Conservation (phyloP, 1,140 invertebrate genomes). For the Pseudobourletiella spinata region DNA sequence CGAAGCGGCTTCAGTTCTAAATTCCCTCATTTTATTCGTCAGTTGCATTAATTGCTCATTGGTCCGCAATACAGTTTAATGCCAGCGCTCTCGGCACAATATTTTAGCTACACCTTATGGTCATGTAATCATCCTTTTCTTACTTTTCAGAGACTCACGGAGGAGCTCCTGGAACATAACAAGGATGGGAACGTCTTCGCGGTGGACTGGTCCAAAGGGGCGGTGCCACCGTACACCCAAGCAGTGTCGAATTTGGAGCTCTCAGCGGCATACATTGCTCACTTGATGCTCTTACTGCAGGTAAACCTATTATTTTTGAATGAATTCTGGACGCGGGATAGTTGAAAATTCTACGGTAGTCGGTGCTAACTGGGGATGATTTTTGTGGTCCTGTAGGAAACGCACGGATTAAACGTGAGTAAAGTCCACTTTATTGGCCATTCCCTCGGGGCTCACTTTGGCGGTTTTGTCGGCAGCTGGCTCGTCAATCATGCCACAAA, state of each 20-base stretch:
- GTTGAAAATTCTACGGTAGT: too few species aligned
- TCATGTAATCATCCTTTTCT: not conserved
- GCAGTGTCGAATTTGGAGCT: slow-evolving; percentile 82
- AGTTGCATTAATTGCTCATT: too few species aligned
- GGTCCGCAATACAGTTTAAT: too few species aligned
- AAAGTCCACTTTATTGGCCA: slow-evolving; percentile 72
- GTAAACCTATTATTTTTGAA: slow-evolving; percentile 39
- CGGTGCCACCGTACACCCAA: slow-evolving; percentile 77
- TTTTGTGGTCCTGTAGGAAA: slow-evolving; percentile 39
- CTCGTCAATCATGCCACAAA: slow-evolving; percentile 47
- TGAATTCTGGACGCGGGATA: too few species aligned
- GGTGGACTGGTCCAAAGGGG: slow-evolving; percentile 75
- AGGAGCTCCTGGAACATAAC: slow-evolving; percentile 55
- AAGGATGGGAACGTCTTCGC: slow-evolving; percentile 60
- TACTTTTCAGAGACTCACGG: slow-evolving; percentile 46
- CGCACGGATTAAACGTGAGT: slow-evolving; percentile 43
- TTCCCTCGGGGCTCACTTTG: slow-evolving; percentile 76
- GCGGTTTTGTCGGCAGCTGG: slow-evolving; percentile 68
- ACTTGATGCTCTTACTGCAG: slow-evolving; percentile 51
- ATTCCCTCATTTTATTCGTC: too few species aligned
- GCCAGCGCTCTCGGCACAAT: too few species aligned
- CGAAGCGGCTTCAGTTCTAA: too few species aligned
- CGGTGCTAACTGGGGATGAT: slow-evolving; percentile 4
- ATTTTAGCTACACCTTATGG: not conserved
- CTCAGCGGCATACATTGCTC: slow-evolving; percentile 68